Evolutionary conservation across 1,140 invertebrate species (phyloP).

Genomic region (Melitaea cinxia): DNA sequence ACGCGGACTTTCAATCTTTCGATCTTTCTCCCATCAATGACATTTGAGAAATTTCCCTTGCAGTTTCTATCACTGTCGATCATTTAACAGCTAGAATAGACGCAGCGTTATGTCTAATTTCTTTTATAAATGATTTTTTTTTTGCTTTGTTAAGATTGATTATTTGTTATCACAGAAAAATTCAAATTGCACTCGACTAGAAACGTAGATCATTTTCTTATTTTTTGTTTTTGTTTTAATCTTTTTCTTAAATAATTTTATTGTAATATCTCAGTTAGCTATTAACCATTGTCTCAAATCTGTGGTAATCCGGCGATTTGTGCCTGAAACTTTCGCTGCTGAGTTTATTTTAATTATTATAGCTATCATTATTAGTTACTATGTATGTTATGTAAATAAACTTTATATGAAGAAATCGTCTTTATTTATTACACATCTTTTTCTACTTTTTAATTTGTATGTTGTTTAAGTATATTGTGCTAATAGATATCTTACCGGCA

Average conservation of each 20-base stretch:
- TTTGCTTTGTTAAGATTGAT: slow-evolving; percentile 29
- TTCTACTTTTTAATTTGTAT: background rate
- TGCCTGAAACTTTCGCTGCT: slow-evolving; percentile 43
- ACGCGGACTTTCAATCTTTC: background rate
- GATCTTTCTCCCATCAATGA: background rate
- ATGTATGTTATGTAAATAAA: slow-evolving; percentile 79
- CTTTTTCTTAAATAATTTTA: slow-evolving; percentile 34
- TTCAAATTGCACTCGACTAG: slow-evolving; percentile 33
- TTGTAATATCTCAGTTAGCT: slow-evolving; percentile 35
- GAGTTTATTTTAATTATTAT: slow-evolving; percentile 65
- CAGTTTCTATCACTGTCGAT: slow-evolving; percentile 2
- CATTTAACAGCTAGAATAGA: slow-evolving; percentile 20
- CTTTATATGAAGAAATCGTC: slow-evolving; percentile 68
- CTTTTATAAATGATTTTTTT: slow-evolving; percentile 13
- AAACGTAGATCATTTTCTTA: slow-evolving; percentile 32
- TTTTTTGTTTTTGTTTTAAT: slow-evolving; percentile 29
- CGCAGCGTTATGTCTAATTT: slow-evolving; percentile 16
- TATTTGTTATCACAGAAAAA: slow-evolving; percentile 20
- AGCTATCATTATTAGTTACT: slow-evolving; percentile 69
- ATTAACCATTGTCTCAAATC: slow-evolving; percentile 36
- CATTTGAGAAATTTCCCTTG: background rate
- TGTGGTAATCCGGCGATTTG: slow-evolving; percentile 29
- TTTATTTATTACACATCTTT: slow-evolving; percentile 42
- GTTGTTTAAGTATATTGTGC: too few species aligned
- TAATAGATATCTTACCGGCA: too few species aligned